phyloP scores from a whole-genome alignment of 2,797 vertebrate species.

The Chaetodon trifasciatus region DNA sequence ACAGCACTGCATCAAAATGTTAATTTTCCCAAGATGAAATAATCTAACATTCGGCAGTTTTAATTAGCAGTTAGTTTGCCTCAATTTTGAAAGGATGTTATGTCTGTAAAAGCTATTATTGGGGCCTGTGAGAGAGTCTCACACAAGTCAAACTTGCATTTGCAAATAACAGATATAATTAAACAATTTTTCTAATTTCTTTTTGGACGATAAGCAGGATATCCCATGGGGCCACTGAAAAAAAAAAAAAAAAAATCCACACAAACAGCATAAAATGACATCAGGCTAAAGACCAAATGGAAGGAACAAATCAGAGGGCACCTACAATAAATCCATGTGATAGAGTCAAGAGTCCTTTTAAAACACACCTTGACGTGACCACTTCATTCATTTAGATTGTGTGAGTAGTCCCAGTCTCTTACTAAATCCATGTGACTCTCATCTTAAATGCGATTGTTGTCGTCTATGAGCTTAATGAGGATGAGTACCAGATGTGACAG shows the following conservation, averaged over 20 bases:
- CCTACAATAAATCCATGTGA: no score
- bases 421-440: not conserved
- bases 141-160: conserved; percentile 13
- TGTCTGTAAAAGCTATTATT: conserved; percentile 27
- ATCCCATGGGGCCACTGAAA: not conserved
- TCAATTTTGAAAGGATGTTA: conserved; percentile 15
- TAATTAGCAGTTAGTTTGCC: conserved; percentile 49
- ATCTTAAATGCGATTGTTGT: conserved; percentile 12
- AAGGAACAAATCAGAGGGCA: no score
- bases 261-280: no score
- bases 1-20: conserved; percentile 50
- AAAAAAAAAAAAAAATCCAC: not conserved
- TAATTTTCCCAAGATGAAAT: conserved; percentile 51
- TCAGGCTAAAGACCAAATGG: no score
- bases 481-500: conserved; percentile 33
- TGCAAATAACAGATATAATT: not conserved
- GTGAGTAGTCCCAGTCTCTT: not conserved
- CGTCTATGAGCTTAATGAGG: conserved; percentile 10
- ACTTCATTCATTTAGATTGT: not conserved
- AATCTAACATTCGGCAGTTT: conserved; percentile 39
- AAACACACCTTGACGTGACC: not conserved
- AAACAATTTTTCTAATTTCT: not conserved
- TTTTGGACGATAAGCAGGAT: not conserved
- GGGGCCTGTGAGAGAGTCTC: not conserved
- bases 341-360: not conserved